Conservation (phyloP, 1,140 invertebrate genomes). For the Nebria ingens region DNA sequence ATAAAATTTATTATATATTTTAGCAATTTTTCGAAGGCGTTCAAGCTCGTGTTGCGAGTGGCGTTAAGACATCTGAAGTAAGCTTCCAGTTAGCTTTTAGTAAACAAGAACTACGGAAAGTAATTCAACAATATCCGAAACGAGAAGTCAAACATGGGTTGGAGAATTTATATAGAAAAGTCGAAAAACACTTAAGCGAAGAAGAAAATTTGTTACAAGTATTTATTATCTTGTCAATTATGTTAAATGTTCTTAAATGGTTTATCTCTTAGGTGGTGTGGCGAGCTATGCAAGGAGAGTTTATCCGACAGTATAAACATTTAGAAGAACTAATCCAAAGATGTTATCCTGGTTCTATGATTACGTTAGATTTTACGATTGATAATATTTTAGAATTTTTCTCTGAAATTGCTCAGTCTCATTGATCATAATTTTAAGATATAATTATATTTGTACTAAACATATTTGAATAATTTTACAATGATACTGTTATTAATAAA, state of each 20-base stretch:
- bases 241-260: not conserved
- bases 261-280: conserved; percentile 73
- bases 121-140: conserved; percentile 91
- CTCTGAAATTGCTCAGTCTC: conserved; percentile 95
- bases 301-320: conserved; percentile 92
- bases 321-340: conserved; percentile 88
- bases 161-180: conserved; percentile 91
- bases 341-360: conserved; percentile 94
- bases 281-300: conserved; percentile 99
- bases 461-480: no score
- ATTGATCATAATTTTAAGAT: no score
- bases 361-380: conserved; percentile 92
- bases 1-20: conserved; percentile 28
- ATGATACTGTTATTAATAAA: no score
- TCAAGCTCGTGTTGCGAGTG: conserved; percentile 78
- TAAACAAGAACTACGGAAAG: conserved; percentile 91
- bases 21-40: conserved; percentile 93
- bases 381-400: conserved; percentile 93
- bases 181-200: conserved; percentile 93
- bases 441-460: no score
- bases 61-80: conserved; percentile 94
- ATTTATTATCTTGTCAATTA: conserved; percentile 21
- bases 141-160: conserved; percentile 85
- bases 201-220: conserved; percentile 90
- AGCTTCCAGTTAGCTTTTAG: conserved; percentile 96